Conservation (phyloP, 2,888 invertebrate species). For the Notodonta dromedarius region DNA sequence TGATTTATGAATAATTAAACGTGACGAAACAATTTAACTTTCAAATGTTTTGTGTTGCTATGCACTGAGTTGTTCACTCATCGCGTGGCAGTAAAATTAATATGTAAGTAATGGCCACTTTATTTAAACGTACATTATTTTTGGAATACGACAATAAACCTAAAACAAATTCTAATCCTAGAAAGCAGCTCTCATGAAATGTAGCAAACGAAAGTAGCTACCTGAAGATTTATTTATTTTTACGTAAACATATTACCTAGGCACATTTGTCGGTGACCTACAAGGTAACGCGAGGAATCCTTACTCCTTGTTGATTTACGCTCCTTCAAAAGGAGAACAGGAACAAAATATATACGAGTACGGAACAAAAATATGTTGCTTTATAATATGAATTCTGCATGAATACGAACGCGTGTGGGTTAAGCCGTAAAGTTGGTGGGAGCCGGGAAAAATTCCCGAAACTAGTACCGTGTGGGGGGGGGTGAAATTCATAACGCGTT, state of each 20-base stretch:
- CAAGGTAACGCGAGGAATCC: slow-evolving; percentile 22
- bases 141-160: not conserved
- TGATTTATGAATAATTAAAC: slow-evolving; percentile 64
- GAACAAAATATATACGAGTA: slow-evolving; percentile 28
- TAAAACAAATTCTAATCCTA: slow-evolving; percentile 9
- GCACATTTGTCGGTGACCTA: slow-evolving; percentile 29
- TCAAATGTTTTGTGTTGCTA: slow-evolving; percentile 42
- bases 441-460: slow-evolving; percentile 75
- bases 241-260: slow-evolving; percentile 20
- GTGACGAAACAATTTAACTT: slow-evolving; percentile 51
- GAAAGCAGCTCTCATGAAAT: slow-evolving; percentile 16
- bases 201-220: slow-evolving; percentile 11
- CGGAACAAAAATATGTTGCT: slow-evolving; percentile 40
- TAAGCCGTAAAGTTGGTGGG: slow-evolving; percentile 72
- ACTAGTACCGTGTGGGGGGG: slow-evolving; percentile 64
- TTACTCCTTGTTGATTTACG: slow-evolving; percentile 41
- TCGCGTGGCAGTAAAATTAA: slow-evolving; percentile 24
- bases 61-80: slow-evolving; percentile 39
- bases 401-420: slow-evolving; percentile 59
- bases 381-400: slow-evolving; percentile 56
- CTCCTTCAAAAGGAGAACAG: slow-evolving; percentile 25
- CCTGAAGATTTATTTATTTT: slow-evolving; percentile 13
- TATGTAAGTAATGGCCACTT: slow-evolving; percentile 28
- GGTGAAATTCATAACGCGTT: slow-evolving; percentile 81
- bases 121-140: slow-evolving; percentile 20